Evolutionary conservation across 2,888 invertebrate species (phyloP).

Genomic region (Epiblema foenella): DNA sequence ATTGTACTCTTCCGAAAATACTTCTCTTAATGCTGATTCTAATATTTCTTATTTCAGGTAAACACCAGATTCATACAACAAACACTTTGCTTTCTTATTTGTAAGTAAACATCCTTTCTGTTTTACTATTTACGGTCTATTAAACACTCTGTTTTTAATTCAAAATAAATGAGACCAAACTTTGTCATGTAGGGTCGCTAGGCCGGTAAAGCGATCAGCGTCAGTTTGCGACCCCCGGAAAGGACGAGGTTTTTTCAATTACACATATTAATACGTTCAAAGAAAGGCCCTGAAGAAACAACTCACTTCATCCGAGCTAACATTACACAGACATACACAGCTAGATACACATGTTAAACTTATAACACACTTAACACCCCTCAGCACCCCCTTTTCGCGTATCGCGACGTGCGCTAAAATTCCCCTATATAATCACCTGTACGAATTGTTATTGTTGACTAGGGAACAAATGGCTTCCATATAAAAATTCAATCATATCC

Average conservation of each 20-base stretch:
- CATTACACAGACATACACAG: too few species aligned
- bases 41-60: slow-evolving; percentile 37
- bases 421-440: background rate
- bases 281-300: too few species aligned
- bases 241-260: too few species aligned
- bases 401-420: too few species aligned
- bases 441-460: background rate
- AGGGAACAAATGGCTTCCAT: background rate
- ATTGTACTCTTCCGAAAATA: background rate
- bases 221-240: background rate
- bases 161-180: slow-evolving; percentile 9
- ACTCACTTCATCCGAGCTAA: too few species aligned
- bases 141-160: slow-evolving; percentile 10
- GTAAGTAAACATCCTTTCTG: slow-evolving; percentile 36
- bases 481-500: slow-evolving; percentile 11
- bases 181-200: background rate
- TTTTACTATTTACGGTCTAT: slow-evolving; percentile 14
- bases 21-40: slow-evolving; percentile 27
- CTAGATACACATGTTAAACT: too few species aligned
- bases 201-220: too few species aligned
- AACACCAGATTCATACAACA: slow-evolving; percentile 36
- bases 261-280: too few species aligned
- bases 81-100: slow-evolving; percentile 22
- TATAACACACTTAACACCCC: too few species aligned
- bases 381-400: too few species aligned